phyloP scores from a whole-genome alignment of 2,888 invertebrate genomes.

The Drosophila infuscata region DNA sequence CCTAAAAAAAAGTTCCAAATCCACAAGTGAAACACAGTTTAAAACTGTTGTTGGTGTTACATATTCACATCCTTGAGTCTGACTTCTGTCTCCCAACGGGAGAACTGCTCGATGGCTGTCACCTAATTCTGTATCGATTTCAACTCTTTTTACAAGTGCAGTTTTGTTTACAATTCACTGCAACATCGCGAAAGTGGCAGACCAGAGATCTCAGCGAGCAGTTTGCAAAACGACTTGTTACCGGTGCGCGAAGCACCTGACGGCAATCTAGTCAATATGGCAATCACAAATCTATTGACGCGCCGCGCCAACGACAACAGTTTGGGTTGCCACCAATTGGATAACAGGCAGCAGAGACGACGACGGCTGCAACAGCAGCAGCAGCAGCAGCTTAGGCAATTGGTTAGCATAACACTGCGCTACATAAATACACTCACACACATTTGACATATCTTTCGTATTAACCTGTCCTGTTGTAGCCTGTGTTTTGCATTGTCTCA shows the following conservation, averaged over 20 bases:
- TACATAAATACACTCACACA: slow-evolving; percentile 1
- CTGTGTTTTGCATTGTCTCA: slow-evolving; percentile 9
- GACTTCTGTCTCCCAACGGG: not conserved
- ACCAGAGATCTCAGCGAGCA: slow-evolving; percentile 61
- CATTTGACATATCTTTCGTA: slow-evolving; percentile 3
- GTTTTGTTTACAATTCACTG: slow-evolving; percentile 80
- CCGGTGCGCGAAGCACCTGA: slow-evolving; percentile 67
- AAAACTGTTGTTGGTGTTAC: slow-evolving; percentile 13
- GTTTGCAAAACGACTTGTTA: slow-evolving; percentile 73
- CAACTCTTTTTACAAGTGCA: slow-evolving; percentile 50
- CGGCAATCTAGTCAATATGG: slow-evolving; percentile 11
- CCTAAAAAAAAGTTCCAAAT: slow-evolving; percentile 2
- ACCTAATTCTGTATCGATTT: slow-evolving; percentile 24
- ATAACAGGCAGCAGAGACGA: slow-evolving; percentile 54
- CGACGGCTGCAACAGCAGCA: slow-evolving; percentile 45
- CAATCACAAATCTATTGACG: slow-evolving; percentile 51
- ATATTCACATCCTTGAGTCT: slow-evolving; percentile 18
- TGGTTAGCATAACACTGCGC: slow-evolving; percentile 53
- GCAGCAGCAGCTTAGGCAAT: slow-evolving; percentile 31
- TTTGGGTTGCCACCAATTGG: slow-evolving; percentile 46
- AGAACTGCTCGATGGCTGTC: slow-evolving; percentile 9
- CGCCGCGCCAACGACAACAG: slow-evolving; percentile 64
- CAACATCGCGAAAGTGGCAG: slow-evolving; percentile 58
- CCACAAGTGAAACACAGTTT: not conserved
- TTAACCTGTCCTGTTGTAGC: not conserved